These are phyloP conservation scores for Coracopsis vasa DNA, from an alignment of 2,113 vertebrate species.

Conservation along the genomic window DNA sequence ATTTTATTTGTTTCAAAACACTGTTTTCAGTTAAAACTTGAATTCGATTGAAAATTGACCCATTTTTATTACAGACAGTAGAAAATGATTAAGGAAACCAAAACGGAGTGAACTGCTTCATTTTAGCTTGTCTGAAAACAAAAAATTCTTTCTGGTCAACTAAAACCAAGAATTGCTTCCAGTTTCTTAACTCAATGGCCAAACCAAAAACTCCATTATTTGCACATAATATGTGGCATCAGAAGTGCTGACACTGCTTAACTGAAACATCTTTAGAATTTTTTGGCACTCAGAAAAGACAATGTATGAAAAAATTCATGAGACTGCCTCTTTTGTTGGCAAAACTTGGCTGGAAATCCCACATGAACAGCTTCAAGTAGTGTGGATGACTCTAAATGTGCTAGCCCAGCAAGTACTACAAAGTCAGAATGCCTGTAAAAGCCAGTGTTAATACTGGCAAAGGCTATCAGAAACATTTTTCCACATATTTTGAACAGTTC, in stretches of 20 bases:
- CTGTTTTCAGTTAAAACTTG: constrained; percentile 14
- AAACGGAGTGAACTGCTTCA: background rate
- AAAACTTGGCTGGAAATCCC: background rate
- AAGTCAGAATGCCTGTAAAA: background rate
- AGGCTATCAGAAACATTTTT: background rate
- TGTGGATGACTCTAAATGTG: background rate
- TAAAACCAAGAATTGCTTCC: background rate
- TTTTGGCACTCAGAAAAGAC: background rate
- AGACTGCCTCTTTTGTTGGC: background rate
- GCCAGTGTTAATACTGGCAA: background rate
- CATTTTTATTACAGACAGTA: background rate
- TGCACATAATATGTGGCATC: background rate
- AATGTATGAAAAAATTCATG: background rate
- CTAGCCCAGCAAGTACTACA: background rate
- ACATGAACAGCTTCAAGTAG: background rate
- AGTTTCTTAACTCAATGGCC: background rate
- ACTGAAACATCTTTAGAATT: background rate
- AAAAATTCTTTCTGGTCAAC: background rate
- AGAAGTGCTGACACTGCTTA: background rate
- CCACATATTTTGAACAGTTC: background rate
- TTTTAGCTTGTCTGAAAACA: constrained; percentile 4
- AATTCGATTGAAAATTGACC: background rate
- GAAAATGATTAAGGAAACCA: background rate
- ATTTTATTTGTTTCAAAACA: background rate
- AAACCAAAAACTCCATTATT: background rate